Evolutionary conservation across 2,113 vertebrate species (phyloP).

Genomic region (Pelecanoides urinatrix): DNA sequence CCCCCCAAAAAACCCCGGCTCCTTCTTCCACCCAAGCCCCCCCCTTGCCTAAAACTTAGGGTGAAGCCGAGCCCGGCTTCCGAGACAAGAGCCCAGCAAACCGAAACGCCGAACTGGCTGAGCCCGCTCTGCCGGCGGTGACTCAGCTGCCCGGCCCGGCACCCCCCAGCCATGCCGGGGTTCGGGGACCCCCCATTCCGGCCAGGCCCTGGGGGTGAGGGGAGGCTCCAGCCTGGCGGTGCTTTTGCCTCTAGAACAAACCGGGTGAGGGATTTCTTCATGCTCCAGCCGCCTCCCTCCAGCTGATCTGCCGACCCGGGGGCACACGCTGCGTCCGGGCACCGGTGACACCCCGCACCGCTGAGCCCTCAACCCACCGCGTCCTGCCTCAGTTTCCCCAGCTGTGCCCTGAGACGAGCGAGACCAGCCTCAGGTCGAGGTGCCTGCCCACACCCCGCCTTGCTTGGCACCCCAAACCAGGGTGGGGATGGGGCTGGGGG

Average conservation of each 20-base stretch:
- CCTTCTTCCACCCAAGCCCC: neutral
- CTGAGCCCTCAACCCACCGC: no score
- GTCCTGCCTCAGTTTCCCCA: constrained; percentile 22
- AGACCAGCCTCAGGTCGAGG: neutral
- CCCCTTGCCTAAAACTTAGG: neutral
- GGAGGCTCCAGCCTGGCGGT: fast-evolving
- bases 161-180: neutral
- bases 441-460: neutral
- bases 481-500: neutral
- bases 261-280: no score
- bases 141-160: neutral
- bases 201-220: neutral
- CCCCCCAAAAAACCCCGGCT: fast-evolving
- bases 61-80: neutral
- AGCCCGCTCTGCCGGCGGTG: neutral
- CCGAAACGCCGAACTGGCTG: neutral
- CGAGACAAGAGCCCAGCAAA: neutral
- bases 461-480: neutral
- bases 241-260: neutral
- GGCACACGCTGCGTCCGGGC: no score
- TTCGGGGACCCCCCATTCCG: neutral
- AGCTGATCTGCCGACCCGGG: no score
- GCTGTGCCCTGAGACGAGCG: fast-evolving
- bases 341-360: neutral
- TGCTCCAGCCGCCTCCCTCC: no score